Percentiles rank a stretch among this genome's conserved stretches.
These are phyloP conservation scores for Urechis unicinctus DNA, from an alignment of 2,888 invertebrate genomes.

Conservation along the genomic window DNA sequence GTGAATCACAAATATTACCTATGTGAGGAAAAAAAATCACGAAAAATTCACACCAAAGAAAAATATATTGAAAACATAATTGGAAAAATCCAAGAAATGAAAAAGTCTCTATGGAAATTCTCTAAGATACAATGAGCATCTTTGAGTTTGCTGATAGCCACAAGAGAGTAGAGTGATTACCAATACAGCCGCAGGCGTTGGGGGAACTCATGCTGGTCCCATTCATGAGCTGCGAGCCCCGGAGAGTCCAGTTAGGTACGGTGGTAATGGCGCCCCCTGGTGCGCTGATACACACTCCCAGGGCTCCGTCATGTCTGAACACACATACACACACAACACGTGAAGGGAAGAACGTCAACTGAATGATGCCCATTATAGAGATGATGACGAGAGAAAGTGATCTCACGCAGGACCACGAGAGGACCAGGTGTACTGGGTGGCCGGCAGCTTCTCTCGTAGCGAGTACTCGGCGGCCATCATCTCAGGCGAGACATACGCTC, in stretches of 20 bases:
- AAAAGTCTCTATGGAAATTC: too few relatives aligned
- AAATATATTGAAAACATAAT: not conserved
- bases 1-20: too few relatives aligned
- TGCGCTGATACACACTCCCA: conserved; percentile 83
- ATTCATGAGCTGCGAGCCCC: conserved; percentile 79
- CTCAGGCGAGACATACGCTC: conserved; percentile 93
- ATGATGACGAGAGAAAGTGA: not conserved
- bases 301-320: conserved; percentile 67
- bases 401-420: conserved; percentile 55
- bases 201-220: conserved; percentile 98
- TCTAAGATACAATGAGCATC: too few relatives aligned
- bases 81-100: too few relatives aligned
- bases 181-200: conserved; percentile 86
- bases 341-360: not conserved
- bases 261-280: conserved; percentile 61
- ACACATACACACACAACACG: not conserved
- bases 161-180: conserved; percentile 54
- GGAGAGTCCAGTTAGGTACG: conserved; percentile 82
- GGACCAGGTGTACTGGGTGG: conserved; percentile 72
- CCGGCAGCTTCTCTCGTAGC: conserved; percentile 72
- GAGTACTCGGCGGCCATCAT: conserved; percentile 97
- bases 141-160: too few relatives aligned
- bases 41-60: not conserved
- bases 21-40: too few relatives aligned
- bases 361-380: not conserved